Evolutionary conservation across 1,140 invertebrate genomes (phyloP).

Genomic region (Formica exsecta): DNA sequence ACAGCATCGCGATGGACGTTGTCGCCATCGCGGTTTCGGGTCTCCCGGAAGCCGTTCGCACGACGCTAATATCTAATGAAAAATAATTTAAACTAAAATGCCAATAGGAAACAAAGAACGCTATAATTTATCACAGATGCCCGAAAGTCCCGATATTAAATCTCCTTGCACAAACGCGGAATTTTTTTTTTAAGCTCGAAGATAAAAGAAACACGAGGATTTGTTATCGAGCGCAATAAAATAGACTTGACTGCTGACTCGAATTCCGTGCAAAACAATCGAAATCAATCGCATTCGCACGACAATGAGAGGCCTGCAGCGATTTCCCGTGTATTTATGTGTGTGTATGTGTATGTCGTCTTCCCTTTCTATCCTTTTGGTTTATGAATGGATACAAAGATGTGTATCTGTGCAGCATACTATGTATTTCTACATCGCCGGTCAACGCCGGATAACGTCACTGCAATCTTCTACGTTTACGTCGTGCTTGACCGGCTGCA

Average conservation of each 20-base stretch:
- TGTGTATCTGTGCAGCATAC: neutral
- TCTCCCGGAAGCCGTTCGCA: constrained; percentile 23
- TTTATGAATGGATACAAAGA: constrained; percentile 9
- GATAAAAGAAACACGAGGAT: neutral
- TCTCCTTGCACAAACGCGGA: neutral
- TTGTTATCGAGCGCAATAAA: neutral
- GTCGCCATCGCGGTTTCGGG: neutral
- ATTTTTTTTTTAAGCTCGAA: neutral
- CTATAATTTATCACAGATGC: neutral
- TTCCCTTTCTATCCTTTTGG: constrained; percentile 32
- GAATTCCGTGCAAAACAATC: constrained; percentile 32
- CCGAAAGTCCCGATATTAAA: constrained; percentile 1
- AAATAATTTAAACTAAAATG: neutral
- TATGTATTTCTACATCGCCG: neutral
- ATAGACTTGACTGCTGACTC: neutral
- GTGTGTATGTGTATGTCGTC: neutral
- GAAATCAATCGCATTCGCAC: constrained; percentile 31
- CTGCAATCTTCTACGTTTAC: constrained; percentile 6
- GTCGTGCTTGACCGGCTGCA: constrained; percentile 24
- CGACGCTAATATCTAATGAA: constrained; percentile 17
- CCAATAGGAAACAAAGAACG: neutral
- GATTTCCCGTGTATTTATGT: neutral
- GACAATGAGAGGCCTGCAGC: constrained; percentile 9
- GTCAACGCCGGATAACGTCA: neutral
- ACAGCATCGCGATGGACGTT: constrained; percentile 1